These are phyloP conservation scores for Chesias legatella DNA, from an alignment of 2,888 invertebrate species.

Conservation along the genomic window DNA sequence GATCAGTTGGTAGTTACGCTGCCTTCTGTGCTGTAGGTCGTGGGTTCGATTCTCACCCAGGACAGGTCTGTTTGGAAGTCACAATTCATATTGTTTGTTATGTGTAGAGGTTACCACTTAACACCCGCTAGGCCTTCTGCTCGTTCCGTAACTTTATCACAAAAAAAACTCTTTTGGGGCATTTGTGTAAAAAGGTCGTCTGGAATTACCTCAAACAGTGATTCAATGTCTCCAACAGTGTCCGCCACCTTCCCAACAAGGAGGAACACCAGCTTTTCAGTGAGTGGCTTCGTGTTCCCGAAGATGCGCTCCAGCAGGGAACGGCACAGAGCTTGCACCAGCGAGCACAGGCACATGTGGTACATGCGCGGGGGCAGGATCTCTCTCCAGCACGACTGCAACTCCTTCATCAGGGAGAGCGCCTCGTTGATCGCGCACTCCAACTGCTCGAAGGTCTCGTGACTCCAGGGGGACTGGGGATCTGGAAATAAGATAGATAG, in stretches of 20 bases:
- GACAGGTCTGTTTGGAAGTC: too few species aligned
- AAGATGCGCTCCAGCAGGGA: constrained; percentile 53
- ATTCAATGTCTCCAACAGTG: constrained; percentile 40
- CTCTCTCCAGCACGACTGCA: constrained; percentile 52
- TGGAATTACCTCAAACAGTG: constrained; percentile 63
- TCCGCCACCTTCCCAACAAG: constrained; percentile 54
- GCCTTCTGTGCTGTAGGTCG: too few species aligned
- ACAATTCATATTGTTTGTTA: too few species aligned
- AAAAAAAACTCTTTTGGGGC: too few species aligned
- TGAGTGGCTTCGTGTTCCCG: constrained; percentile 47
- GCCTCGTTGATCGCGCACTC: constrained; percentile 60
- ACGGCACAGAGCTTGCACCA: constrained; percentile 52
- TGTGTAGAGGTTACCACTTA: too few species aligned
- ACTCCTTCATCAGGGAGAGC: constrained; percentile 48
- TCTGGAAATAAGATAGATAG: constrained; percentile 35
- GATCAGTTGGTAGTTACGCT: too few species aligned
- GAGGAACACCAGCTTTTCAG: constrained; percentile 59
- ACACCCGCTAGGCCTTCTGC: too few species aligned
- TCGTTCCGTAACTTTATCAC: too few species aligned
- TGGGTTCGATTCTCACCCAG: too few species aligned
- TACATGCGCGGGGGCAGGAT: constrained; percentile 63
- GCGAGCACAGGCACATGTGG: constrained; percentile 54
- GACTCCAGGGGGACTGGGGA: constrained; percentile 44
- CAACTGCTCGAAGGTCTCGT: constrained; percentile 55
- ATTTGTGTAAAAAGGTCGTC: too few species aligned